Conservation (phyloP, 2,797 vertebrate genomes). For the Bradypus variegatus region DNA sequence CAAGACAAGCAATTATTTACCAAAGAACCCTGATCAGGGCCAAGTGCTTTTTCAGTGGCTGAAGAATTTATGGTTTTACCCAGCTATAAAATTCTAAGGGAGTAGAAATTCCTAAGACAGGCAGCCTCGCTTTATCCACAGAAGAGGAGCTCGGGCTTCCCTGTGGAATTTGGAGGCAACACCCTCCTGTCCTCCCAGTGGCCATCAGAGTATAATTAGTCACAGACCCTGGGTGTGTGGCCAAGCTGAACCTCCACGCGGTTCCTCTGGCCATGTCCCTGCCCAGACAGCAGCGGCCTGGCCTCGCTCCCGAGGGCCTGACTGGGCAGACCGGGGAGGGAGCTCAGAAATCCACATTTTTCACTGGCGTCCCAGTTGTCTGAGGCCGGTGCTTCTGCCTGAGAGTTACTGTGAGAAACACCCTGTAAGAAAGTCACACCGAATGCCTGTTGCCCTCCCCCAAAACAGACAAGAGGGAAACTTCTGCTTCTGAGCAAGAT, state of each 20-base stretch:
- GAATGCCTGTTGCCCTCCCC: neutral
- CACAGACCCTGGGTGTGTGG: neutral
- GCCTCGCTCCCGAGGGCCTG: neutral
- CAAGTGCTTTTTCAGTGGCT: neutral
- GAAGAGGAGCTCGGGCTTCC: neutral
- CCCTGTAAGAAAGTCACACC: neutral
- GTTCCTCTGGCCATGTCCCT: neutral
- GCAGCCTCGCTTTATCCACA: neutral
- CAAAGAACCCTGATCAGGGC: neutral
- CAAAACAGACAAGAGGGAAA: neutral
- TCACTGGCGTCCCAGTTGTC: neutral
- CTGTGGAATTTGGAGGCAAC: neutral
- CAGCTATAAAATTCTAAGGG: neutral
- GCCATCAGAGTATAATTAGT: neutral
- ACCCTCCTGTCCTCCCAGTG: neutral
- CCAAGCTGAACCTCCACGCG: neutral
- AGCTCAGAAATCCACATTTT: neutral
- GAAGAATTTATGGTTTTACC: neutral
- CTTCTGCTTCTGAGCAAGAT: neutral
- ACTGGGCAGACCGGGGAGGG: neutral
- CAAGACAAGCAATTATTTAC: neutral
- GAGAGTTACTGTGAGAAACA: neutral
- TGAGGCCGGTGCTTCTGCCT: neutral
- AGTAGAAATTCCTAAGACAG: neutral
- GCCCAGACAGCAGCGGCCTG: neutral